Evolutionary conservation across 1,140 invertebrate species (phyloP), one percentile per base, ranked within the genome.

Genomic region (Gonioctena quinquepunctata): DNA sequence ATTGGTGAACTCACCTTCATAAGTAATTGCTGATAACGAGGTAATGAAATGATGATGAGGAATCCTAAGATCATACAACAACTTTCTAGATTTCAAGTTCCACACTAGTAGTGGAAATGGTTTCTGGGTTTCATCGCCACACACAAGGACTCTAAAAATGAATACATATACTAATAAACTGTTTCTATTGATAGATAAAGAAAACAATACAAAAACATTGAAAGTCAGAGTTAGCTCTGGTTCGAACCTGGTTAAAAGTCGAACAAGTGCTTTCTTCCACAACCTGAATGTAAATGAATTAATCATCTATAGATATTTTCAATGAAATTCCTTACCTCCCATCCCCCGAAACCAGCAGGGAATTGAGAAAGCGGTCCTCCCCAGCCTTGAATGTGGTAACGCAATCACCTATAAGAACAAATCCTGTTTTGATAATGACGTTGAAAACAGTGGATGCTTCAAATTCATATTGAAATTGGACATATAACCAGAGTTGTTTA

Each of bases 121-220:
- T 82, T 95, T 95, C 83, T 95, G 94, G 1, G 93, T 95, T 85
- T 95, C 94, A 82, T 96, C 94, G 2, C 94, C 94, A 81, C 94
- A 96, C 5, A 96, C 94, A 67, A 95, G 87, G 25, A 95, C 89
- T 78, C 89, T 93, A 82, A 4, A 82, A 80, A 56, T n/a, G n/a
- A n/a, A n/a, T n/a, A n/a, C 63, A 69, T 27, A 65, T 25, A 33
- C 16, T 63, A 50, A 23, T 1, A 18, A 18, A 56, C 16, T 52
- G 21, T 50, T 48, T 57, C 22, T 21, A 27, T n/a, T 57, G 19
- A 11, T 33, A 13, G 28, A 22, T 28, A 50, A 25, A 13, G 22
- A 23, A n/a, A n/a, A n/a, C n/a, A n/a, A n/a, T n/a, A n/a, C n/a
- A n/a, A n/a, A n/a, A n/a, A n/a, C n/a, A n/a, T n/a, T n/a, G n/a